Evolutionary conservation across 2,888 invertebrate genomes (phyloP).

Genomic region (Stegophylla sp.): DNA sequence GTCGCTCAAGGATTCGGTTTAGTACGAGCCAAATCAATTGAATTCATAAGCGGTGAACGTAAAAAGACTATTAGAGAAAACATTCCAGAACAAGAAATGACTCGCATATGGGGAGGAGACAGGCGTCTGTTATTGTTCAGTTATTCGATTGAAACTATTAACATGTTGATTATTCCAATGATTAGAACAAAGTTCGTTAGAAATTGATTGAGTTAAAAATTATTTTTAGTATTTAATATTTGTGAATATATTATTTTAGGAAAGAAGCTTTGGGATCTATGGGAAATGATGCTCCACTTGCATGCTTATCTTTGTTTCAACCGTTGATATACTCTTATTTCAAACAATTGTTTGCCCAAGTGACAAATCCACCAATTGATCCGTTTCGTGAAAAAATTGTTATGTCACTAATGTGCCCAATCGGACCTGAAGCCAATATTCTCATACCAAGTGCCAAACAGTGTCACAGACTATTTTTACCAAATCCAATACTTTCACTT

Average conservation of each 20-base stretch:
- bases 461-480: slow-evolving; percentile 87
- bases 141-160: slow-evolving; percentile 94
- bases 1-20: slow-evolving; percentile 65
- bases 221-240: slow-evolving; percentile 11
- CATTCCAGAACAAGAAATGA: slow-evolving; percentile 64
- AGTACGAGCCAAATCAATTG: slow-evolving; percentile 63
- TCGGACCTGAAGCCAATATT: slow-evolving; percentile 96
- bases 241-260: slow-evolving; percentile 69
- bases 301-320: slow-evolving; percentile 93
- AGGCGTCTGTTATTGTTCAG: slow-evolving; percentile 87
- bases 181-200: slow-evolving; percentile 83
- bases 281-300: slow-evolving; percentile 98
- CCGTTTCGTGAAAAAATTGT: slow-evolving; percentile 98
- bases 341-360: slow-evolving; percentile 98
- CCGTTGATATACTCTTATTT: slow-evolving; percentile 96
- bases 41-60: slow-evolving; percentile 63
- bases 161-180: slow-evolving; percentile 94
- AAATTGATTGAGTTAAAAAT: not conserved
- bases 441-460: slow-evolving; percentile 87
- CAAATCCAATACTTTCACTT: slow-evolving; percentile 92
- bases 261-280: slow-evolving; percentile 98
- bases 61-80: slow-evolving; percentile 62
- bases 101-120: slow-evolving; percentile 72
- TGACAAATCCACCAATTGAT: slow-evolving; percentile 98
- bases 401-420: slow-evolving; percentile 96